Evolutionary conservation across 35 echinoderm and acorn worm genomes (phyloP).

Genomic region (Lytechinus pictus): DNA sequence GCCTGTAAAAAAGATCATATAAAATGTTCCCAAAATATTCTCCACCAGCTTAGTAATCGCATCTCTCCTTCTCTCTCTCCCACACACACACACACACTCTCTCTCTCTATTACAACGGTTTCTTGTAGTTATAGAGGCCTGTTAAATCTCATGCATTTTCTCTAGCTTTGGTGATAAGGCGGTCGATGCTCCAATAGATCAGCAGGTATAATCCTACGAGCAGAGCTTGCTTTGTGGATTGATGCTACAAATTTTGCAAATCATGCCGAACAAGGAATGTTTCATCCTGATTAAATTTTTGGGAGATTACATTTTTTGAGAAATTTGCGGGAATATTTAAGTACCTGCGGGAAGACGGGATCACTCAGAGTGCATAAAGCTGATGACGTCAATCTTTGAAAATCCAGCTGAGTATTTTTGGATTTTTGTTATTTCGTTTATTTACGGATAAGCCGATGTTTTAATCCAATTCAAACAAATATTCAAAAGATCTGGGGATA

Average conservation of each 20-base stretch:
- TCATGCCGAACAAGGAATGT: conserved; percentile 10
- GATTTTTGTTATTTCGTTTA: neutral
- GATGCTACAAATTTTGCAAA: neutral
- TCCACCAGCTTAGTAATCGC: too few species aligned
- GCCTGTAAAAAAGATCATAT: too few species aligned
- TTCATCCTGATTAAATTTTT: conserved; percentile 13
- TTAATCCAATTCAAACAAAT: neutral
- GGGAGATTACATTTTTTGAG: neutral
- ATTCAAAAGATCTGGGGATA: too few species aligned
- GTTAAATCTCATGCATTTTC: neutral
- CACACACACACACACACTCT: neutral
- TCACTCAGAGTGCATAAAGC: neutral
- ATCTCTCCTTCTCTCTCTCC: neutral
- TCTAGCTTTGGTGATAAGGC: neutral
- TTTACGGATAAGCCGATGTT: neutral
- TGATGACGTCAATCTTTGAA: neutral
- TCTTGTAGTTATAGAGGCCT: neutral
- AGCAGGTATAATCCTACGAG: neutral
- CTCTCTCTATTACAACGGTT: too few species aligned
- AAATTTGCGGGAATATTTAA: neutral
- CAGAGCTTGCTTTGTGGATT: neutral
- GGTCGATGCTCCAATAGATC: neutral
- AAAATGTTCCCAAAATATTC: too few species aligned
- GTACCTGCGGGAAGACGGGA: neutral
- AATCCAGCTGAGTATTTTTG: neutral